Base-by-base conservation (phyloP, 1,140 invertebrate genomes). In the Sinonovacula constricta region DNA sequence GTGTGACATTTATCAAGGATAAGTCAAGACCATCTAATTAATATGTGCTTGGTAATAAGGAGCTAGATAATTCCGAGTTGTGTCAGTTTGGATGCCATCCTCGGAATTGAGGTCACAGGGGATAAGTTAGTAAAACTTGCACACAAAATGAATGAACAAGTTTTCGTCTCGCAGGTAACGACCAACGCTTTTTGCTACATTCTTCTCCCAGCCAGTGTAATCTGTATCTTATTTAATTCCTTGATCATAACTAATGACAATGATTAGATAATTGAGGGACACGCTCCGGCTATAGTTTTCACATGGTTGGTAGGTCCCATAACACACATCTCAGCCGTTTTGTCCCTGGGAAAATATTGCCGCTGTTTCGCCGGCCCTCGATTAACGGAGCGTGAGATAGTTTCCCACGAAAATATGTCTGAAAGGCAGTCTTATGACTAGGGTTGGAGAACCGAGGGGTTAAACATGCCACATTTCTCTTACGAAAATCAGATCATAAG, bases 121-220 rank as follows among this genome's bases (percentile, higher is more conserved):
- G 71, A 54, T 49, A 66, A 76, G 31, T 66, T 76, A 39, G 51
- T 53, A 76, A 65, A 76, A 76, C 39, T 76, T 76, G 49, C 72
- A n/a, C n/a, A n/a, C n/a, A 76, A 67, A 70, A 86, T 86, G 85
- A 86, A 84, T 83, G 83, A 85, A 70, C 83, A 82, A 65, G 65
- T 86, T 68, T 86, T 80, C 72, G 83, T 82, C 67, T 81, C 85
- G 18, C 85, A 86, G 80, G 85, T 85, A 84, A 75, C 78, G 63
- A n/a, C 10, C 31, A 18, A 18, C 39, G 39, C 7, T 7, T 10
- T 45, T 45, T 45, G 39, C 39, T 45, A 18, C 39, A 10, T 45
- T 45, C 39, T 45, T 45, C 39, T 45, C 18, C 7, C n/a, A n/a
- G n/a, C n/a, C n/a, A n/a, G n/a, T n/a, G n/a, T n/a, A n/a, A n/a